Evolutionary conservation across 2,797 vertebrate species (phyloP), one percentile per base, ranked within the genome.

Genomic region (Dendrocincla tyrannina): DNA sequence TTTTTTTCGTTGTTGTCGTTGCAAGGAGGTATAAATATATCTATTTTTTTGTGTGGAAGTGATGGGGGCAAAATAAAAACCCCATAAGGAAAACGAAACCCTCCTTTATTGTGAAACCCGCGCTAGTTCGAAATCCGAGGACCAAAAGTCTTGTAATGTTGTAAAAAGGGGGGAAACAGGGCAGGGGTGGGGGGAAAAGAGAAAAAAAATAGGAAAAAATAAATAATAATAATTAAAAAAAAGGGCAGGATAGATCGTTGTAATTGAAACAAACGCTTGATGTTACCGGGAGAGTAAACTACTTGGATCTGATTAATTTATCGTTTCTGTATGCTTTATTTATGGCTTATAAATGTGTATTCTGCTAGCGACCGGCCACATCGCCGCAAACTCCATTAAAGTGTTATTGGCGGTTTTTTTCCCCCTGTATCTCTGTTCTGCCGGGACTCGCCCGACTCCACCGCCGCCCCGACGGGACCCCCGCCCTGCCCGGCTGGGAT

Each of bases 251-350:
- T 97, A 97, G 96, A 91, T 97, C 91, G 97, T 95, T 97, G 98
- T 98, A 97, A 97, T 97, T 97, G 98, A 98, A 94, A 81, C 82
- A 97, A 98, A 96, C 79, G 91, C 98, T 98, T 97, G 97, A 97
- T 97, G 96, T 98, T 98, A 95, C 98, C 56, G 97, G 98, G 97
- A 98, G 88, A 97, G 97, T 97, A 97, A 98, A 98, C 97, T 98
- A 98, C 98, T 99, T 97, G 98, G 98, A 96, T 97, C 97, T 94
- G 96, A 97, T 97, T 98, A 98, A 98, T 98, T 98, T 98, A 98
- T 99, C 98, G 98, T 99, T 99, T 99, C 98, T 99, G 99, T 98
- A 98, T 98, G 98, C 98, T 98, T 99, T 99, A 99, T 99, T 99
- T 99, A 99, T 99, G 99, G 98, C 98, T 98, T 98, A 98, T 99